A percentile compares a stretch with the other conserved stretches of the same genome.
These are phyloP conservation scores for Siniperca obscura DNA, from an alignment of 2,797 vertebrate genomes.

Conservation along the genomic window DNA sequence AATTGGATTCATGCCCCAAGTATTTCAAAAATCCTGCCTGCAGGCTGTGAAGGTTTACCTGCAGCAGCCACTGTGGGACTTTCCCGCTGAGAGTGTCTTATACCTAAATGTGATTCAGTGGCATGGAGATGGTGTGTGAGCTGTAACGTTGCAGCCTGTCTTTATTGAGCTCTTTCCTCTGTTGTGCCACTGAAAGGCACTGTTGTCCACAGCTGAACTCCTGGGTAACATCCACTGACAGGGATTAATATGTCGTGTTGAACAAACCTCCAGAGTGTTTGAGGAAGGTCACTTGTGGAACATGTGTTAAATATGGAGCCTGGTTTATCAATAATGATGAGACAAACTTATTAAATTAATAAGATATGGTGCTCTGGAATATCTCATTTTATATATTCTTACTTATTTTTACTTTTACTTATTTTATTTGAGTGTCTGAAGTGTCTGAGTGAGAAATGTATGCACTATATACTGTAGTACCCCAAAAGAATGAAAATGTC, in stretches of 20 bases:
- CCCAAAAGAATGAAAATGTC: background rate
- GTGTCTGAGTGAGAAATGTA: background rate
- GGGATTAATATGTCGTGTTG: conserved; percentile 23
- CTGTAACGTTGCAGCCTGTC: background rate
- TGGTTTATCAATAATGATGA: conserved; percentile 6
- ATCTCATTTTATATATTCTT: background rate
- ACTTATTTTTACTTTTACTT: background rate
- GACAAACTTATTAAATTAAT: background rate
- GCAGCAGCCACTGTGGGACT: background rate
- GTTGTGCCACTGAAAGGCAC: conserved; percentile 74
- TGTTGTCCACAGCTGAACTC: conserved; percentile 74
- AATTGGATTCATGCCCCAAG: background rate
- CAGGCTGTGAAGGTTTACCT: background rate
- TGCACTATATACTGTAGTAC: background rate
- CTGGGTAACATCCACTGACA: background rate
- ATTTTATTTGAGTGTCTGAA: background rate
- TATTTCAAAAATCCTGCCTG: background rate
- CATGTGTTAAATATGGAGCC: conserved; percentile 12
- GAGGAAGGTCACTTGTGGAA: conserved; percentile 31
- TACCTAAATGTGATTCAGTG: background rate
- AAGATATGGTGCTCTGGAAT: background rate
- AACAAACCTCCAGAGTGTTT: conserved; percentile 33
- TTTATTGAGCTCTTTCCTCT: conserved; percentile 24
- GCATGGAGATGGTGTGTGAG: background rate
- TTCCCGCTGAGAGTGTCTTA: background rate